These are phyloP conservation scores for Malacosoma neustria DNA, from an alignment of 2,888 invertebrate genomes.

Conservation along the genomic window DNA sequence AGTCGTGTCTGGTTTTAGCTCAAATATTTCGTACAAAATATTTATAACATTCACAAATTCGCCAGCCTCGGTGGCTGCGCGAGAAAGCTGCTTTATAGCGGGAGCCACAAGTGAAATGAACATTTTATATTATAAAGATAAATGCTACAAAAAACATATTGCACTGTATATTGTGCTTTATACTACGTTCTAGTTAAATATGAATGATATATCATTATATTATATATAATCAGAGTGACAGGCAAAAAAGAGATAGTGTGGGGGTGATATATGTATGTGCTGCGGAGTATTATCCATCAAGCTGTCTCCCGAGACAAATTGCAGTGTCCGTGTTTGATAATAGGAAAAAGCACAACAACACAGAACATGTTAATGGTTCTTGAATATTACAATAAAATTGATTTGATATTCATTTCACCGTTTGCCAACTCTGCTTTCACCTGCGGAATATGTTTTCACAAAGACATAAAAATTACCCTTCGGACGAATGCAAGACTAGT, in stretches of 20 bases:
- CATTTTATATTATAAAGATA: background rate
- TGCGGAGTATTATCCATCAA: background rate
- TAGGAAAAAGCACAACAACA: constrained; percentile 1
- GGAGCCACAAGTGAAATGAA: background rate
- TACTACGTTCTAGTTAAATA: background rate
- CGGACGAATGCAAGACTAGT: too few relatives aligned
- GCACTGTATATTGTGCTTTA: background rate
- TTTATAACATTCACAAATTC: too few relatives aligned
- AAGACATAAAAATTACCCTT: too few relatives aligned
- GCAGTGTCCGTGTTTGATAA: background rate
- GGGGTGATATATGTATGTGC: background rate
- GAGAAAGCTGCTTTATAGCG: background rate
- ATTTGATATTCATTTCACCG: too few relatives aligned
- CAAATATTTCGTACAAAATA: too few relatives aligned
- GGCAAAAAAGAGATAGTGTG: background rate
- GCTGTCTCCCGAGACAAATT: background rate
- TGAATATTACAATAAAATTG: too few relatives aligned
- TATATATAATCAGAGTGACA: too few relatives aligned
- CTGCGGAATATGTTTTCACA: too few relatives aligned
- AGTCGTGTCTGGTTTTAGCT: too few relatives aligned
- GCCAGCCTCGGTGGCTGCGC: background rate
- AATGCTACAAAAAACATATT: background rate
- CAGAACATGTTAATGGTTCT: too few relatives aligned
- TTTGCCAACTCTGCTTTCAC: too few relatives aligned
- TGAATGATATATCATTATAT: background rate